Percentiles rank a stretch among this genome's conserved stretches.
phyloP scores from a whole-genome alignment of 2,113 vertebrate genomes.

The Dasypus novemcinctus region DNA sequence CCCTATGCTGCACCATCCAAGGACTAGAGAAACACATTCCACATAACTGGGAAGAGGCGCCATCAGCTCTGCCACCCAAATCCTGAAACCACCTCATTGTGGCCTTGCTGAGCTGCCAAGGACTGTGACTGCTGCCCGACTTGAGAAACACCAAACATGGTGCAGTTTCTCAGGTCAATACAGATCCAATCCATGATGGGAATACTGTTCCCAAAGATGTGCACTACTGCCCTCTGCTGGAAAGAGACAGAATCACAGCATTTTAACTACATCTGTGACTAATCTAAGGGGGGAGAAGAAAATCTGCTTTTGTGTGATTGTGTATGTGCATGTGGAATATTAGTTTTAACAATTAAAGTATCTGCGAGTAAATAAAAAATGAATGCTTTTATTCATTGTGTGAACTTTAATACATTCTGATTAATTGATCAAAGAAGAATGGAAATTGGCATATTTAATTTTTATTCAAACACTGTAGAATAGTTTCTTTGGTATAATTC shows the following conservation, averaged over 20 bases:
- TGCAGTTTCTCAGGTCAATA: not conserved
- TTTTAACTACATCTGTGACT: not conserved
- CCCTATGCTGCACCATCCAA: not conserved
- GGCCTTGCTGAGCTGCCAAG: not conserved
- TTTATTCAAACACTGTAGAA: conserved; percentile 34
- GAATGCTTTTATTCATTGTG: not conserved
- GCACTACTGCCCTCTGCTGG: conserved; percentile 32
- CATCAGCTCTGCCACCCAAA: not conserved
- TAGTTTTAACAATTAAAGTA: conserved; percentile 2
- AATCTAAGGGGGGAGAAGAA: accelerated
- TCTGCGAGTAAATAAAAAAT: not conserved
- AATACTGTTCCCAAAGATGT: not conserved
- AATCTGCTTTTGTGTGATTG: not conserved
- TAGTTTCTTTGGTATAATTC: conserved; percentile 41
- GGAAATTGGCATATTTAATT: not conserved
- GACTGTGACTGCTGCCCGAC: not conserved
- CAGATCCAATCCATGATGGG: accelerated
- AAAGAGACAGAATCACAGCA: not conserved
- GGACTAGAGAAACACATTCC: not conserved
- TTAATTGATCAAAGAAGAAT: not conserved
- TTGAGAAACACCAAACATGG: accelerated
- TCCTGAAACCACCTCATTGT: not conserved
- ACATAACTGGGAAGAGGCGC: not conserved
- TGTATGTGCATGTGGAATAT: not conserved
- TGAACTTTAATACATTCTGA: not conserved